Conservation (phyloP, 2,888 invertebrate genomes). For the Psylliodes chrysocephalus region DNA sequence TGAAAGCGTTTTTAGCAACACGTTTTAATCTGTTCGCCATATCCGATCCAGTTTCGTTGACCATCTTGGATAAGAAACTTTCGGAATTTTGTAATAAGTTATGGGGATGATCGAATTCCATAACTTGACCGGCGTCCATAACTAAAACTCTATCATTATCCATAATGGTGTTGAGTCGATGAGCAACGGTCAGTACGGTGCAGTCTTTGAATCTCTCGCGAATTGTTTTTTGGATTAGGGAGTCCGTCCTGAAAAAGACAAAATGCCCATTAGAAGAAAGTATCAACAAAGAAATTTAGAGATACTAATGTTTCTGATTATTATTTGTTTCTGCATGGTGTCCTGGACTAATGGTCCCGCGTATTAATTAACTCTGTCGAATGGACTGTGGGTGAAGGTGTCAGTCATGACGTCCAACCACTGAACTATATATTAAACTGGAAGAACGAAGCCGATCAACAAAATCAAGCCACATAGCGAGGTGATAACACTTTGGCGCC, state of each 20-base stretch:
- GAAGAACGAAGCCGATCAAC: too few species aligned
- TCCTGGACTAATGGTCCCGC: too few species aligned
- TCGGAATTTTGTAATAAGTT: slow-evolving; percentile 56
- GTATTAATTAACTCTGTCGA: too few species aligned
- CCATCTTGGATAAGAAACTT: slow-evolving; percentile 58
- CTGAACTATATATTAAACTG: too few species aligned
- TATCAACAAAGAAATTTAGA: too few species aligned
- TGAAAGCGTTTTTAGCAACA: slow-evolving; percentile 47
- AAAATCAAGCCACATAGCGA: too few species aligned
- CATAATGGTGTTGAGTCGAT: slow-evolving; percentile 86
- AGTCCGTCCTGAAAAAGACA: slow-evolving; percentile 71
- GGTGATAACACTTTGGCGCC: too few species aligned
- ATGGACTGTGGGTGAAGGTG: too few species aligned
- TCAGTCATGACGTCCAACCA: too few species aligned
- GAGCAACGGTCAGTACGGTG: slow-evolving; percentile 85
- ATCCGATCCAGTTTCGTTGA: slow-evolving; percentile 58
- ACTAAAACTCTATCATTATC: slow-evolving; percentile 80
- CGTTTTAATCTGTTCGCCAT: slow-evolving; percentile 54
- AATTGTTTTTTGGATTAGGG: slow-evolving; percentile 80
- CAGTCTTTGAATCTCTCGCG: slow-evolving; percentile 78
- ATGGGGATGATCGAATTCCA: slow-evolving; percentile 68
- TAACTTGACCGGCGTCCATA: slow-evolving; percentile 67
- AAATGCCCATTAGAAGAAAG: too few species aligned
- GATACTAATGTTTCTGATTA: too few species aligned
- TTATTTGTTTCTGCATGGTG: too few species aligned